Percentiles rank a stretch among this genome's conserved stretches.
Conservation (phyloP, 1,140 invertebrate species). For the Drosophila carrolli region DNA sequence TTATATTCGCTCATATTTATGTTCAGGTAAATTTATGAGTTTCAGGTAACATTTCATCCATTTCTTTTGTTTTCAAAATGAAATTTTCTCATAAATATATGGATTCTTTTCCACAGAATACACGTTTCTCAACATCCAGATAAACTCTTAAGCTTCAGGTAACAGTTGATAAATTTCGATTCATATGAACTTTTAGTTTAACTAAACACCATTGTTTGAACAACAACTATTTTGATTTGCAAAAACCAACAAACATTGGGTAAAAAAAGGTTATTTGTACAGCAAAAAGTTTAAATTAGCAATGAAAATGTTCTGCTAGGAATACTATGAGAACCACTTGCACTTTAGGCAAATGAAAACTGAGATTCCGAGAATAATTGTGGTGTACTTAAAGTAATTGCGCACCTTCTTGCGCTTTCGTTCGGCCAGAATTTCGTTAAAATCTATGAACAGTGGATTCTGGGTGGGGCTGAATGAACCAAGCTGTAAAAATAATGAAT, state of each 20-base stretch:
- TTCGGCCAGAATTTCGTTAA: constrained; percentile 71
- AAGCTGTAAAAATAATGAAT: constrained; percentile 47
- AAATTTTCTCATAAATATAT: constrained; percentile 18
- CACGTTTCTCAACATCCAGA: constrained; percentile 2
- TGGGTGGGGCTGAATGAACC: constrained; percentile 71
- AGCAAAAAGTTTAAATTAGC: constrained; percentile 3
- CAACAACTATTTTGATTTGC: constrained; percentile 58
- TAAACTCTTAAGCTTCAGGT: not conserved
- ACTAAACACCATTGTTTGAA: constrained; percentile 4
- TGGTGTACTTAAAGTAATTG: constrained; percentile 75
- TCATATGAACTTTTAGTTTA: constrained; percentile 9
- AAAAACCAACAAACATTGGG: constrained; percentile 14
- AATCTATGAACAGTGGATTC: constrained; percentile 74
- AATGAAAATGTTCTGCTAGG: constrained; percentile 4
- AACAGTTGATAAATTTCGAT: constrained; percentile 34
- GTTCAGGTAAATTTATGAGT: constrained; percentile 16
- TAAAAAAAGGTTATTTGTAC: constrained; percentile 38
- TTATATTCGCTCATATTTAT: not conserved
- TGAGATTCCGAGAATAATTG: constrained; percentile 72
- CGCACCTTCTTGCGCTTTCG: constrained; percentile 71
- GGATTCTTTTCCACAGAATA: not conserved
- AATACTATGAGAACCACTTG: constrained; percentile 60
- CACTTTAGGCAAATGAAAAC: constrained; percentile 78
- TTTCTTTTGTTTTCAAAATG: not conserved
- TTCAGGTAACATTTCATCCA: constrained; percentile 22